These are phyloP conservation scores for Acanthurus lineatus DNA, from an alignment of 2,797 vertebrate species.

Conservation along the genomic window DNA sequence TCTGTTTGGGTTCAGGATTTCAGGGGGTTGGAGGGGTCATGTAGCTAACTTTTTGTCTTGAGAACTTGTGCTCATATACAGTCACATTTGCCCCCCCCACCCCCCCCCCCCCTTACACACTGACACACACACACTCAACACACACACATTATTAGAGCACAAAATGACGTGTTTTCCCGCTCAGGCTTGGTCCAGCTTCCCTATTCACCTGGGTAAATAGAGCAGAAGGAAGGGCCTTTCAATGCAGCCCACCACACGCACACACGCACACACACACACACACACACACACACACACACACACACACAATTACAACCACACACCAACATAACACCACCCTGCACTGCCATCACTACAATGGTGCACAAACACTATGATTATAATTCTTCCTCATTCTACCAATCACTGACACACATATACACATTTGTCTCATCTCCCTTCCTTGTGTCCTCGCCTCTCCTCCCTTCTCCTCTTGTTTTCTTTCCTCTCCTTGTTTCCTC, in stretches of 20 bases:
- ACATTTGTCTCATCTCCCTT: constrained; percentile 35
- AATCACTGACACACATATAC: constrained; percentile 42
- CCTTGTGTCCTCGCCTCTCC: constrained; percentile 10
- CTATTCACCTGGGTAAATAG: constrained; percentile 98
- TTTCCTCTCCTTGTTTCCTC: constrained; percentile 4
- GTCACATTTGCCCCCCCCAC: constrained; percentile 51
- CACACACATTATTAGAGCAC: constrained; percentile 42
- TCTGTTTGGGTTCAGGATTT: constrained; percentile 31
- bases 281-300: constrained; percentile 32
- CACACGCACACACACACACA: constrained; percentile 74
- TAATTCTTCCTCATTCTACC: constrained; percentile 39
- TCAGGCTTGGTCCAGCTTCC: constrained; percentile 79
- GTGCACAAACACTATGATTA: constrained; percentile 75
- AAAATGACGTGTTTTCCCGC: constrained; percentile 80
- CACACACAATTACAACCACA: constrained; percentile 30
- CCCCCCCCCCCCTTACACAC: constrained; percentile 22
- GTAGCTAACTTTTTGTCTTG: constrained; percentile 60
- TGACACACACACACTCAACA: constrained; percentile 37
- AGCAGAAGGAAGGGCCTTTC: constrained; percentile 95
- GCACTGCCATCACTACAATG: constrained; percentile 36
- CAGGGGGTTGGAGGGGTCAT: background rate
- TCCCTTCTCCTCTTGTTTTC: no score
- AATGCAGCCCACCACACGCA: constrained; percentile 90
- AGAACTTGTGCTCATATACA: constrained; percentile 57
- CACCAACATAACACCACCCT: constrained; percentile 18